These are phyloP conservation scores for Sebastes wilsoni DNA, from an alignment of 2,797 vertebrate genomes.

Conservation along the genomic window DNA sequence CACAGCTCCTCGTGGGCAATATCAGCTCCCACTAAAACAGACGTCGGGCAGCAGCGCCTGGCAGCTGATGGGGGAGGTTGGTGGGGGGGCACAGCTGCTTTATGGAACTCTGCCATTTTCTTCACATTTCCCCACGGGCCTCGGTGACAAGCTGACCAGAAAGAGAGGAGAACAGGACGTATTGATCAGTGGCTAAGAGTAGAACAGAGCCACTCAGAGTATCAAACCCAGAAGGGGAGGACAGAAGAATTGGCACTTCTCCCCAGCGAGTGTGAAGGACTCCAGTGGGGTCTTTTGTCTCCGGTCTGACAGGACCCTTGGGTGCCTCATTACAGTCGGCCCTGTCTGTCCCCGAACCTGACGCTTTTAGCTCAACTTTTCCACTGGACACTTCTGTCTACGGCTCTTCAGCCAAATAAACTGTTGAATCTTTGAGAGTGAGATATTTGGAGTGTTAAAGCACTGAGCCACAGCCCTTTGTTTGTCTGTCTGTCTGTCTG, in stretches of 20 bases:
- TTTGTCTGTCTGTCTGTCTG: background rate
- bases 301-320: slow-evolving; percentile 56
- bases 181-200: slow-evolving; percentile 75
- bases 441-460: slow-evolving; percentile 27
- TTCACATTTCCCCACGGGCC: slow-evolving; percentile 55
- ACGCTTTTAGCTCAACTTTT: slow-evolving; percentile 42
- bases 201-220: slow-evolving; percentile 61
- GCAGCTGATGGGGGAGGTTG: slow-evolving; percentile 16
- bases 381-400: slow-evolving; percentile 23
- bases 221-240: slow-evolving; percentile 58
- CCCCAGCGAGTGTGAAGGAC: slow-evolving; percentile 61
- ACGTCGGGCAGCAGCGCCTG: slow-evolving; percentile 8
- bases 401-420: slow-evolving; percentile 25
- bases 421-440: slow-evolving; percentile 5
- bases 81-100: slow-evolving; percentile 38
- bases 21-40: slow-evolving; percentile 38
- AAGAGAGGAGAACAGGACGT: slow-evolving; percentile 56
- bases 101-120: slow-evolving; percentile 56
- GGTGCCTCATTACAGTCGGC: slow-evolving; percentile 67
- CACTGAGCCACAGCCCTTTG: background rate
- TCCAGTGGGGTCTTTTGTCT: slow-evolving; percentile 69
- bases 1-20: background rate
- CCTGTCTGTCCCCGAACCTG: slow-evolving; percentile 24
- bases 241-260: slow-evolving; percentile 67
- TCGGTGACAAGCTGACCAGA: slow-evolving; percentile 65